Base-by-base conservation (phyloP, 2,888 invertebrate genomes). In the Synanthedon myopaeformis region DNA sequence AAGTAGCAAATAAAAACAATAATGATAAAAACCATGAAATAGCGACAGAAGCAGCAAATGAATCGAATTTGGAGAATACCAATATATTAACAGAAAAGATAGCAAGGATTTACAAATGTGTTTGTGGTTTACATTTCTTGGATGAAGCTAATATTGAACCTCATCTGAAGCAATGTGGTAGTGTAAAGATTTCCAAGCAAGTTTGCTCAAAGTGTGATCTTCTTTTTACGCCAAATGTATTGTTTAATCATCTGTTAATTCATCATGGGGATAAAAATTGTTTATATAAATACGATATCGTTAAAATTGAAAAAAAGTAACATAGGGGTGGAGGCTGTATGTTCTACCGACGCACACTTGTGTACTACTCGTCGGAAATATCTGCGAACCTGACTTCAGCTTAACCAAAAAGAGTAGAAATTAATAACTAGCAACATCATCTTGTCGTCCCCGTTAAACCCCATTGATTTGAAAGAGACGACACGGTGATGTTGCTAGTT, bases 181-280 rank as follows among this genome's bases (percentile, higher is more conserved):
- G 66, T 19, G 14, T 12, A 23, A 74, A 64, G 54, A 53, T 57
- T 48, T 58, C 65, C 13, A 74, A 66, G 57, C 79, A 80, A 63
- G 67, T 56, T 58, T 82, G 82, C 59, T 67, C 76, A n/a, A 80
- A 79, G 64, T 82, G 82, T 57, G 65, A 71, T 55, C 61, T 82
- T 13, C 57, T 67, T 4, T 82, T 82, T 58, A 75, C 71, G 19
- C 69, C 78, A 13, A 73, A 69, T 53, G 67, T 74, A 57, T 65
- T 82, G 56, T 82, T 80, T 60, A 66, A 68, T 53, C 82, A 82
- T 66, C 63, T 82, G 53, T 53, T 80, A 41, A 61, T 66, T 54
- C 82, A 82, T 56, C 82, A 82, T 56, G 74, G 71, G 41, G 68
- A 72, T 52, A 80, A 74, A 62, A 69, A 67, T 52, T 53, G 63